Evolutionary conservation across 2,797 vertebrate genomes (phyloP).

Genomic region (Fundulus diaphanus): DNA sequence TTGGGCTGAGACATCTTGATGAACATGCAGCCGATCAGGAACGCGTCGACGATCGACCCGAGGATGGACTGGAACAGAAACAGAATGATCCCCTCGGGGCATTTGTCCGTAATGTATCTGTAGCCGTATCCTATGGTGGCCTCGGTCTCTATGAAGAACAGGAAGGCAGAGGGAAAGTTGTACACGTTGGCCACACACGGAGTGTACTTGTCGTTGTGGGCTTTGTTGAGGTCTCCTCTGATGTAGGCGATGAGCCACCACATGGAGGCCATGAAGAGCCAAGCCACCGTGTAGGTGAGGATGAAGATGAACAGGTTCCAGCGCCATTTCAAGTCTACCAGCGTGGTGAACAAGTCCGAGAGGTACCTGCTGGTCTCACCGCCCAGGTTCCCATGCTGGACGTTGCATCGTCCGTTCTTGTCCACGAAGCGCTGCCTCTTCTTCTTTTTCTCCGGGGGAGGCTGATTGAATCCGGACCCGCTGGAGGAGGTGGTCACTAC

Average conservation of each 20-base stretch:
- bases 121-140: constrained; percentile 98
- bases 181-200: constrained; percentile 98
- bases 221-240: constrained; percentile 91
- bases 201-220: constrained; percentile 94
- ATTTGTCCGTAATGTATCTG: constrained; percentile 98
- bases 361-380: constrained; percentile 97
- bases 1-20: constrained; percentile 99
- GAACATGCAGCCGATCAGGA: constrained; percentile 99
- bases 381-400: constrained; percentile 97
- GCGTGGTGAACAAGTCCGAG: constrained; percentile 96
- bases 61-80: constrained; percentile 98
- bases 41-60: constrained; percentile 97
- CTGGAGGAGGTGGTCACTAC: constrained; percentile 98
- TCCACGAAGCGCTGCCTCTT: constrained; percentile 97
- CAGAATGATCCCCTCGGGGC: constrained; percentile 98
- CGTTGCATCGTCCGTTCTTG: constrained; percentile 98
- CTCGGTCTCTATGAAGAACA: constrained; percentile 98
- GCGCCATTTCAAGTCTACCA: constrained; percentile 99
- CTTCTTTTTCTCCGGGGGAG: constrained; percentile 87
- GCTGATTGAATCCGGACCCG: constrained; percentile 90
- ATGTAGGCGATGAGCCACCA: constrained; percentile 99
- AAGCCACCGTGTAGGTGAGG: constrained; percentile 97
- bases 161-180: constrained; percentile 98
- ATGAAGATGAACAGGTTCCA: constrained; percentile 99
- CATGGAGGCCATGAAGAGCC: constrained; percentile 99